Evolutionary conservation across 2,113 vertebrate genomes (phyloP), one percentile per base, ranked within the genome.

Genomic region (Sinosuthora webbiana): DNA sequence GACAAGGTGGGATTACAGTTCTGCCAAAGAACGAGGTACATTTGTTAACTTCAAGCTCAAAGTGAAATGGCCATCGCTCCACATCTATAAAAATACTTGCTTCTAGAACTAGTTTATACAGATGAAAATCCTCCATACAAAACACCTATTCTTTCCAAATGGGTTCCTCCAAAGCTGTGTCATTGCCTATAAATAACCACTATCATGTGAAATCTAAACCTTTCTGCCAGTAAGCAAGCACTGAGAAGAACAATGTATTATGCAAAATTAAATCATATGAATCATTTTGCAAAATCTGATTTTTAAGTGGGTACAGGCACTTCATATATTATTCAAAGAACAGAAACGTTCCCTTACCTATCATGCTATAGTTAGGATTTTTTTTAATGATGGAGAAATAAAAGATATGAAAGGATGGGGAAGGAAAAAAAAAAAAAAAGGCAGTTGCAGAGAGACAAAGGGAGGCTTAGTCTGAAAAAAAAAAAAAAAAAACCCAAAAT

Each of bases 291-390:
- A 94, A 89, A 93, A 89, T 89, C 28, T 77, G 76, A 83, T 92
- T 93, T 95, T 95, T 91, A 96, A 95, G 87, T 87, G 81, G 91
- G 94, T 82, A 94, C 83, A 93, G 47, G 83, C 68, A 83, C 69
- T 87, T 95, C n/a, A 93, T 42, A 41, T 89, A 74, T 84, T 95
- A 94, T 87, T 93, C 69, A 79, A 93, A 92, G 89, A 82, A 83
- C 55, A 89, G 76, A 92, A 92, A 59, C 0, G 0, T 91, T 96
- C 83, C 68, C 62, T 89, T 87, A 90, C 60, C 95, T 95, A 84
- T 91, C 76, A 67, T 7, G 68, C 60, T 89, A 94, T 94, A 94
- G 89, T 95, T 94, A 95, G 73, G 24, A 24, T 24, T 53, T 62
- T 81, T 89, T 74, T 81, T 45, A 49, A 68, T 78, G 53, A 84